Percentiles rank a stretch among this genome's conserved stretches.
These are phyloP conservation scores for Ectropis crepuscularia DNA, from an alignment of 2,888 invertebrate genomes.

Conservation along the genomic window DNA sequence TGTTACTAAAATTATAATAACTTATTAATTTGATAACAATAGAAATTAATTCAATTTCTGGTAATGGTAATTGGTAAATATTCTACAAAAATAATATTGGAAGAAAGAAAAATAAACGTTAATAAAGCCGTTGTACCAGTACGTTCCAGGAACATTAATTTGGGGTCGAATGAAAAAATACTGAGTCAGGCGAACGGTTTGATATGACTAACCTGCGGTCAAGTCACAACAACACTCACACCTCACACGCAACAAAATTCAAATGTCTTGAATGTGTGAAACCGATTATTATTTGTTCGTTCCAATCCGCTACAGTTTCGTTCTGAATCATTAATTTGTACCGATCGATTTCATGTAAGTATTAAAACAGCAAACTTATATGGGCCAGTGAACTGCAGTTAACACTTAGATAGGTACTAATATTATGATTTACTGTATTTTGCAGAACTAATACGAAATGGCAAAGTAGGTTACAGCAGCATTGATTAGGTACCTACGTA, in stretches of 20 bases:
- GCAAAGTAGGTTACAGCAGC: too few relatives aligned
- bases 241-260: slow-evolving; percentile 37
- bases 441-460: background rate
- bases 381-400: slow-evolving; percentile 25
- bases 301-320: slow-evolving; percentile 64
- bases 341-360: slow-evolving; percentile 57
- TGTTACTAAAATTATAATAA: too few relatives aligned
- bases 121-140: too few relatives aligned
- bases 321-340: slow-evolving; percentile 69
- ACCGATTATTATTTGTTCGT: slow-evolving; percentile 45
- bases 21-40: too few relatives aligned
- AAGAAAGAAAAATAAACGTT: too few relatives aligned
- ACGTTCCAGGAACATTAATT: too few relatives aligned
- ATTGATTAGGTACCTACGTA: background rate
- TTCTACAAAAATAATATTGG: too few relatives aligned
- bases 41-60: too few relatives aligned
- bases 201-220: slow-evolving; percentile 15
- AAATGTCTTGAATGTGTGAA: slow-evolving; percentile 22
- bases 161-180: background rate
- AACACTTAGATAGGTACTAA: slow-evolving; percentile 13
- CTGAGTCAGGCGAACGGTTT: background rate
- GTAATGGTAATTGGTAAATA: too few relatives aligned
- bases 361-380: slow-evolving; percentile 29
- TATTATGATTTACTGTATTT: background rate
- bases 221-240: slow-evolving; percentile 11